These are phyloP conservation scores for Cerastoderma edule DNA, from an alignment of 2,888 invertebrate genomes.

Conservation along the genomic window DNA sequence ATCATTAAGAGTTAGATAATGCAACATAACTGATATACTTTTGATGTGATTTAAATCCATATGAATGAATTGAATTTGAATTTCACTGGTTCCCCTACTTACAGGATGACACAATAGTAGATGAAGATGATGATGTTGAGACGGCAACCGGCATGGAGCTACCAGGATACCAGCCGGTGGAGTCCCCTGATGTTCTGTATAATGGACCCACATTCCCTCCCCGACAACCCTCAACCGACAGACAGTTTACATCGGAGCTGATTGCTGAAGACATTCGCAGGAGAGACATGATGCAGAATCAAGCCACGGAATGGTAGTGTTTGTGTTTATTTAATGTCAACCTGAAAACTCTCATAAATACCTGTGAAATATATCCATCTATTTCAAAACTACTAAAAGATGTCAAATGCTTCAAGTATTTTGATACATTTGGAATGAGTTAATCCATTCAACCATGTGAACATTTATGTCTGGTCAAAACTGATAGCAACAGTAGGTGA, in stretches of 20 bases:
- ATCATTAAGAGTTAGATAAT: too few species aligned
- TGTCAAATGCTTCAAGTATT: too few species aligned
- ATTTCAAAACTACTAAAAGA: too few species aligned
- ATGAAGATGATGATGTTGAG: constrained; percentile 71
- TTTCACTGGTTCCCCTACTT: neutral
- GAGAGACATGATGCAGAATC: constrained; percentile 75
- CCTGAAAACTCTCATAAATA: too few species aligned
- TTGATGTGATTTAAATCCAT: neutral
- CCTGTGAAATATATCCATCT: too few species aligned
- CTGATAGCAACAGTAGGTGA: too few species aligned
- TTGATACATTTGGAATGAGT: too few species aligned
- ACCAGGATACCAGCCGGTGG: constrained; percentile 77
- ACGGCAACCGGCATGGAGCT: constrained; percentile 73
- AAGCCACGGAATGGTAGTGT: constrained; percentile 80
- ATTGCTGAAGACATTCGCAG: constrained; percentile 77
- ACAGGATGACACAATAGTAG: constrained; percentile 51
- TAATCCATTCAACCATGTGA: too few species aligned
- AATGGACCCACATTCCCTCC: constrained; percentile 76
- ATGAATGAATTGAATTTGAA: neutral
- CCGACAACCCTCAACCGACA: constrained; percentile 47
- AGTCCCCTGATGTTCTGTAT: constrained; percentile 54
- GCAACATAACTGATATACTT: too few species aligned
- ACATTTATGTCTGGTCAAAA: too few species aligned
- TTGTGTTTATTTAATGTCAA: too few species aligned
- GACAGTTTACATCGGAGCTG: constrained; percentile 69